Conservation (phyloP, 1,140 invertebrate genomes). For the Penaeus chinensis region DNA sequence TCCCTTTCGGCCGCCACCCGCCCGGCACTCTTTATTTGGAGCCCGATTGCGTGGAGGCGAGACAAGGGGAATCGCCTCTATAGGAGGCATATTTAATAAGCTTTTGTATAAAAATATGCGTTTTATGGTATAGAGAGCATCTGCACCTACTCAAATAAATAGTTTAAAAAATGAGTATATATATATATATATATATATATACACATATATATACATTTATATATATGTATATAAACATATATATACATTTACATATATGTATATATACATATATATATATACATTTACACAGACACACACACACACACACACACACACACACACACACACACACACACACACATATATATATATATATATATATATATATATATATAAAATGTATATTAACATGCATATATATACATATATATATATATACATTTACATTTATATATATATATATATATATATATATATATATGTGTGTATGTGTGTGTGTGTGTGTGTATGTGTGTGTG, state of each 20-base stretch:
- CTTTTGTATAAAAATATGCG: no score
- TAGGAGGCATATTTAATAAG: no score
- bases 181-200: conserved; percentile 15
- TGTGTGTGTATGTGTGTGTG: no score
- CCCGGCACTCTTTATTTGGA: no score
- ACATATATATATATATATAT: neutral
- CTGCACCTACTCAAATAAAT: neutral
- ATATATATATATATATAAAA: neutral
- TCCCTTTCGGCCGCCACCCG: no score
- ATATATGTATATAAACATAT: neutral
- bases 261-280: neutral
- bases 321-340: neutral
- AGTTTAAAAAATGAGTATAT: neutral
- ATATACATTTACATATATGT: neutral
- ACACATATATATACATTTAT: conserved; percentile 2
- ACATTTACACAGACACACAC: neutral
- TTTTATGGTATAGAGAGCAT: no score
- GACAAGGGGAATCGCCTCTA: no score
- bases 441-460: no score
- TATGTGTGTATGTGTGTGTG: no score
- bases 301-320: neutral
- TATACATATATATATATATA: no score
- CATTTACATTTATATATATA: no score
- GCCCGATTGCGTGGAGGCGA: no score
- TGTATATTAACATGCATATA: neutral